Evolutionary conservation across 2,888 invertebrate species (phyloP).

Genomic region (Heliconius hortense): DNA sequence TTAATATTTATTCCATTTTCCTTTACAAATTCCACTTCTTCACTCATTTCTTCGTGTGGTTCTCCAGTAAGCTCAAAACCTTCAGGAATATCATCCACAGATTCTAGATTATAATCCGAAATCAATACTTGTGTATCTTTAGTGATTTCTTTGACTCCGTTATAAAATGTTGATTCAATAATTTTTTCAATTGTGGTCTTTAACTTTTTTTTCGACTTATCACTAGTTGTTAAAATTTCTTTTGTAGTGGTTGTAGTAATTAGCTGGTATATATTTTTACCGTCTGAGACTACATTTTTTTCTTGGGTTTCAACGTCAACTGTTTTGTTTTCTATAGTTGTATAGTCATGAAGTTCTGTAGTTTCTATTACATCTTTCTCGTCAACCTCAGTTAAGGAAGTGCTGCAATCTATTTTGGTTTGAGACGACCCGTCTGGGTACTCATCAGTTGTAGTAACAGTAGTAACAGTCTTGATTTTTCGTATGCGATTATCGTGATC

Average conservation of each 20-base stretch:
- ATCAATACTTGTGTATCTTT: slow-evolving; percentile 72
- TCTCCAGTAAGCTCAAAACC: slow-evolving; percentile 55
- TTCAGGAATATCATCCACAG: slow-evolving; percentile 49
- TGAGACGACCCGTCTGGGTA: slow-evolving; percentile 75
- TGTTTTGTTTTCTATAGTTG: slow-evolving; percentile 59
- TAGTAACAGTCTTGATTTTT: slow-evolving; percentile 69
- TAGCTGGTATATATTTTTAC: slow-evolving; percentile 62
- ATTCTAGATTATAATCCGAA: slow-evolving; percentile 57
- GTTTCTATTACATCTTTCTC: slow-evolving; percentile 51
- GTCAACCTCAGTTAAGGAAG: slow-evolving; percentile 65
- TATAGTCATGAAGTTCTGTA: slow-evolving; percentile 61
- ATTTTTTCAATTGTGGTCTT: slow-evolving; percentile 69
- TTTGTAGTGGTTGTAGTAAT: slow-evolving; percentile 68
- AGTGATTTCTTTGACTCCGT: slow-evolving; percentile 69
- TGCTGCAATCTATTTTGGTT: slow-evolving; percentile 68
- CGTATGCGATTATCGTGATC: slow-evolving; percentile 56
- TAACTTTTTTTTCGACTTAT: slow-evolving; percentile 64
- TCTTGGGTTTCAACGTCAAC: slow-evolving; percentile 62
- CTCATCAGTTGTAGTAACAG: slow-evolving; percentile 67
- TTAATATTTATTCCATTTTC: slow-evolving; percentile 60
- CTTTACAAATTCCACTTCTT: slow-evolving; percentile 52
- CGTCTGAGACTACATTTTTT: slow-evolving; percentile 59
- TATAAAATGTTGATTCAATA: slow-evolving; percentile 65
- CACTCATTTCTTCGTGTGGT: slow-evolving; percentile 56
- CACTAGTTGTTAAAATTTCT: slow-evolving; percentile 61